Evolutionary conservation across 2,113 vertebrate species (phyloP), one percentile per base, ranked within the genome.

Genomic region (Nothobranchius furzeri): DNA sequence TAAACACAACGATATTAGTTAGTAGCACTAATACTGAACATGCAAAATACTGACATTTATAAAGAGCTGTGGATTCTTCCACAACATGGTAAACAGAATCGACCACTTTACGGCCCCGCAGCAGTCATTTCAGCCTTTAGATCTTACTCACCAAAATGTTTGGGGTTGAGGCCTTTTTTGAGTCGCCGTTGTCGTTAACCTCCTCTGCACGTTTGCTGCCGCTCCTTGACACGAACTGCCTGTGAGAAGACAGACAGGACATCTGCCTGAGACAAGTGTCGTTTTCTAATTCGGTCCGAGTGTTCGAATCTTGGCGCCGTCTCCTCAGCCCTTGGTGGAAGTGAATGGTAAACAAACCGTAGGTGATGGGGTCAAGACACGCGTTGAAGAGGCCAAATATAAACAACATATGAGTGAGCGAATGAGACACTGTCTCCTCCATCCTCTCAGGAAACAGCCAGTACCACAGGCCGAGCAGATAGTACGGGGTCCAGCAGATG

Each of bases 401-500:
- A 51, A 94, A 94, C 40, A 94, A 83, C 59, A 94, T 94, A 42
- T 94, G 94, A 45, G 92, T 94, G 20, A 94, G 68, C 1, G 94
- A 92, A 57, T 94, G 93, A 1, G 93, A 94, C 49, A 94, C 91
- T 0, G 89, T 93, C 62, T 92, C 90, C 78, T 94, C 93, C 82
- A 94, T 89, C 57, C 87, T 87, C 4, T 93, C 90, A 1, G 93
- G 93, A 24, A 91, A 93, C 47, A 94, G 79, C 93, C 94, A 94
- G 60, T 94, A 94, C 94, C 94, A 94, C 56, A 94, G 80, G 13
- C 94, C 94, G 6, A 94, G 80, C 42, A 94, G 84, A 78, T 94
- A 94, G 82, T 94, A 94, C 0, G 94, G 94, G 0, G 94, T 94
- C 94, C 94, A 94, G 85, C 94, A 94, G 48, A 94, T 76, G 56